Base-by-base conservation (phyloP, 2,888 invertebrate genomes). In the Zaprionus bogoriensis region DNA sequence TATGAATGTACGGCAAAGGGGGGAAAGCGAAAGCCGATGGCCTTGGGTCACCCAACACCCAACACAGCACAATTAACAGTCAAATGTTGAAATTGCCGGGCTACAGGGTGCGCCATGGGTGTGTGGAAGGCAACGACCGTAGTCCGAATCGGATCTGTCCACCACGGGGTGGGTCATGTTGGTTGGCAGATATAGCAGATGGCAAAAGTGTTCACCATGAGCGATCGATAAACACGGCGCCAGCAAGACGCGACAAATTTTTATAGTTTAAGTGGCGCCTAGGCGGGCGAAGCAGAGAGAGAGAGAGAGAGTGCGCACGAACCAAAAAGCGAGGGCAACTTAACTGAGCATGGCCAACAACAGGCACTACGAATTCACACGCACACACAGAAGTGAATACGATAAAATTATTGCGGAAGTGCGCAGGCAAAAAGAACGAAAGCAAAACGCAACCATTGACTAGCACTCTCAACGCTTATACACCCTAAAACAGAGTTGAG, bases 181-280 rank as follows among this genome's bases (percentile, higher is more conserved):
- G 81, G 83, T 68, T 80, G 80, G 73, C 75, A 80, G 80, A 80
- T 79, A 80, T 82, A 80, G 80, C 77, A 80, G 83, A 83, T 83
- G 83, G 83, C 80, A 80, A 80, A 80, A 80, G 80, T 81, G 83
- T 81, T 84, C 84, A 83, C 74, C 83, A 80, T 74, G 81, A 64
- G 73, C 77, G 88, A 75, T 88, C 88, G 89, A 88, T 88, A 88
- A 80, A 81, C 70, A 67, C 73, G 88, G 88, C 88, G 88, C 88
- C 88, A 88, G 73, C 74, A 73, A 78, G 88, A 79, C 88, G 88
- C 88, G 88, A 88, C 89, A 84, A 84, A 87, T 84, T 81, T 88
- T 88, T 89, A 88, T 88, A 87, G 88, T 87, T 88, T 73, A 89
- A 89, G 87, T 88, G 88, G 88, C 88, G 88, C 88, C 88, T 88